These are phyloP conservation scores for Lepidurus apus DNA, from an alignment of 1,140 invertebrate species.

Conservation along the genomic window DNA sequence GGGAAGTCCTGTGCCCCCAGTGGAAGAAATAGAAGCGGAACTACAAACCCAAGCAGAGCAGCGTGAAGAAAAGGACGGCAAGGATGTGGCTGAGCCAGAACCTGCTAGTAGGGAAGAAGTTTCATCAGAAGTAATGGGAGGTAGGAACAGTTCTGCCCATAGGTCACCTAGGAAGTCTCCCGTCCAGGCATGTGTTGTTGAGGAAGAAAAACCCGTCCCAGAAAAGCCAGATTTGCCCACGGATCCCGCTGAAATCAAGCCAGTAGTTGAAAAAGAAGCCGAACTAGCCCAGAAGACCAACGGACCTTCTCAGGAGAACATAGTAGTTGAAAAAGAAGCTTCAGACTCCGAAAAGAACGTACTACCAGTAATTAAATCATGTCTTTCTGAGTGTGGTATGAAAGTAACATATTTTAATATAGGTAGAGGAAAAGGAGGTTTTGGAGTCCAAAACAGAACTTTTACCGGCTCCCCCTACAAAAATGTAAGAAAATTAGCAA, in stretches of 20 bases:
- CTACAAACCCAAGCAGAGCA: conserved; percentile 2
- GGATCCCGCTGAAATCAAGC: not conserved
- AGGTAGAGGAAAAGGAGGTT: not conserved
- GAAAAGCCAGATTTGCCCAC: conserved; percentile 14
- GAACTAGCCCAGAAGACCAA: not conserved
- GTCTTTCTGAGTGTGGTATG: not conserved
- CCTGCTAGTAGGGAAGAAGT: not conserved
- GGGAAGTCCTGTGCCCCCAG: not conserved
- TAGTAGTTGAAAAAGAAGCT: not conserved
- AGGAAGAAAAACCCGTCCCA: conserved; percentile 24
- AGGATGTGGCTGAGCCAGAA: not conserved
- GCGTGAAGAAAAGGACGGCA: not conserved
- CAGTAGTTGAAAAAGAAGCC: not conserved
- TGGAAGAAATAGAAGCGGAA: conserved; percentile 5
- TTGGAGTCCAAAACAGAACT: not conserved
- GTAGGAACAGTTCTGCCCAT: not conserved
- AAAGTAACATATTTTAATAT: too few species aligned
- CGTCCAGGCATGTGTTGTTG: not conserved
- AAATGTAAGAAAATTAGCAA: not conserved
- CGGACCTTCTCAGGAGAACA: not conserved
- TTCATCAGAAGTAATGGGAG: not conserved
- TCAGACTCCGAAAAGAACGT: not conserved
- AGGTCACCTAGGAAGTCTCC: not conserved
- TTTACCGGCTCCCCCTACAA: not conserved
- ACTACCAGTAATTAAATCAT: not conserved